These are phyloP conservation scores for Neelides folsomi DNA, from an alignment of 2,888 invertebrate species.

Conservation along the genomic window DNA sequence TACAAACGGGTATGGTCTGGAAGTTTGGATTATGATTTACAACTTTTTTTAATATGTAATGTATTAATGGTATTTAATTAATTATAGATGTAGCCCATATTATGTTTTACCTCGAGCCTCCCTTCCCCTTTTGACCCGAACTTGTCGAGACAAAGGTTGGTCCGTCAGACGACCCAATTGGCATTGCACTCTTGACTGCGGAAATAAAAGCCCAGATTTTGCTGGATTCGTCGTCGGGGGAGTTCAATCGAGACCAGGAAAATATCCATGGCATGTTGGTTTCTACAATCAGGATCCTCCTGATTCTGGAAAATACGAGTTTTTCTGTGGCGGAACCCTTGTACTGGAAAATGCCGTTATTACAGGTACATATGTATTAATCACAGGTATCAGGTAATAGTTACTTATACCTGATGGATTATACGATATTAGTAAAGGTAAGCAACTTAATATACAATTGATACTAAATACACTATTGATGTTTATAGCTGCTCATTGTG, in stretches of 20 bases:
- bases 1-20: too few species aligned
- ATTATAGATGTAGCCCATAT: slow-evolving; percentile 7
- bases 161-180: slow-evolving; percentile 14
- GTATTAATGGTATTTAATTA: not conserved
- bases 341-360: slow-evolving; percentile 19
- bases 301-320: slow-evolving; percentile 17
- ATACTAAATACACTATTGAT: too few species aligned
- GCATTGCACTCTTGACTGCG: slow-evolving; percentile 25
- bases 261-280: slow-evolving; percentile 26
- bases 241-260: slow-evolving; percentile 9
- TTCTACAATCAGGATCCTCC: slow-evolving; percentile 25
- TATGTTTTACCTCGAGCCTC: slow-evolving; percentile 2
- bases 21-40: too few species aligned
- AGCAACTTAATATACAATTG: too few species aligned
- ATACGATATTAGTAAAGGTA: too few species aligned
- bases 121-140: slow-evolving; percentile 2
- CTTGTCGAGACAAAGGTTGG: slow-evolving; percentile 23
- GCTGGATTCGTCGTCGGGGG: slow-evolving; percentile 23
- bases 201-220: slow-evolving; percentile 13
- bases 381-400: too few species aligned
- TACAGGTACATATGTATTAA: slow-evolving; percentile 10
- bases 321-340: slow-evolving; percentile 24
- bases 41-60: not conserved
- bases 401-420: too few species aligned
- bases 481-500: slow-evolving; percentile 30